A percentile compares a stretch with the other conserved stretches of the same genome.
phyloP scores from a whole-genome alignment of 2,797 vertebrate genomes.

The Enoplosus armatus region DNA sequence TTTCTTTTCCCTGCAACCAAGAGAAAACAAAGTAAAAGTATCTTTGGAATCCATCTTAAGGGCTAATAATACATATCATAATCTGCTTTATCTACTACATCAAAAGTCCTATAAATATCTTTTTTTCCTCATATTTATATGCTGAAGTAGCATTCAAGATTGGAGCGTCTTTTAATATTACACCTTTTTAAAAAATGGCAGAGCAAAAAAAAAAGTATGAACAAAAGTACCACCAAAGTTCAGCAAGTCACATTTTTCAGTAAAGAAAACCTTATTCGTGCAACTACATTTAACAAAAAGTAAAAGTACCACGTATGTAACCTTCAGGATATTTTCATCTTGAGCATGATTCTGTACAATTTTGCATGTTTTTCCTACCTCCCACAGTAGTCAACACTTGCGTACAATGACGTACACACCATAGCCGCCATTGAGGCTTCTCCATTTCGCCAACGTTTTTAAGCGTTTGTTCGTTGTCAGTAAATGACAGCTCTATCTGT shows the following conservation, averaged over 20 bases:
- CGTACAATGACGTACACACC: conserved; percentile 65
- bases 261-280: conserved; percentile 87
- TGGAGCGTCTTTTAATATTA: conserved; percentile 84
- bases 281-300: conserved; percentile 87
- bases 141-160: conserved; percentile 87
- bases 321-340: conserved; percentile 88
- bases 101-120: conserved; percentile 89
- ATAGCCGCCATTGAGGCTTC: conserved; percentile 46
- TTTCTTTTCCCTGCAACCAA: conserved; percentile 88
- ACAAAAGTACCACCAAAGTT: conserved; percentile 87
- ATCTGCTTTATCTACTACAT: conserved; percentile 87
- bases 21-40: conserved; percentile 85
- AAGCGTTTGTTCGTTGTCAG: conserved; percentile 48
- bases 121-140: conserved; percentile 88
- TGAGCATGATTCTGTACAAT: conserved; percentile 88
- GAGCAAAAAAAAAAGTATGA: conserved; percentile 68
- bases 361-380: conserved; percentile 81
- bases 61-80: conserved; percentile 87
- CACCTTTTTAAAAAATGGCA: conserved; percentile 76
- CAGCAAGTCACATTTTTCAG: conserved; percentile 88
- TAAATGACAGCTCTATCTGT: conserved; percentile 45
- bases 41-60: conserved; percentile 89
- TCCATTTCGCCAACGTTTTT: conserved; percentile 50
- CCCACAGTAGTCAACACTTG: conserved; percentile 85
- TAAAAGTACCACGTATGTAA: conserved; percentile 87